These are phyloP conservation scores for Vanessa tameamea DNA, from an alignment of 1,140 invertebrate genomes.

Conservation along the genomic window DNA sequence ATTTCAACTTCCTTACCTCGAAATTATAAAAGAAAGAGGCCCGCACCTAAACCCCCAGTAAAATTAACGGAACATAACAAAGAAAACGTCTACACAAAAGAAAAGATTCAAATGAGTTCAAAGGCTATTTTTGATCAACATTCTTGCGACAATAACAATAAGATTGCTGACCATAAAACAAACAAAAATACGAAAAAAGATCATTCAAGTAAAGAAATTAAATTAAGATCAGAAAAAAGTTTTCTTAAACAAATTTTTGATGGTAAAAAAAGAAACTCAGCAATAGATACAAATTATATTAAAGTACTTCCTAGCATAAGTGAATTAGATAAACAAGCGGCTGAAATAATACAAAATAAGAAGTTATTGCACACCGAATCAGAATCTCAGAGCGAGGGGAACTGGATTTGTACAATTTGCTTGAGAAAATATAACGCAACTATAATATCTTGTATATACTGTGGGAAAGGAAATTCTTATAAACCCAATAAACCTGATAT, in stretches of 20 bases:
- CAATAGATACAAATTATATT: conserved; percentile 53
- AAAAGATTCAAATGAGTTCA: conserved; percentile 45
- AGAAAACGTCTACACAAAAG: conserved; percentile 42
- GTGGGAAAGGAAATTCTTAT: conserved; percentile 31
- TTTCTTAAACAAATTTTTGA: conserved; percentile 74
- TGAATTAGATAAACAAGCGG: conserved; percentile 89
- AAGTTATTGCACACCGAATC: conserved; percentile 43
- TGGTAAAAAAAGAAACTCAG: conserved; percentile 70
- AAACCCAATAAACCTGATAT: conserved; percentile 10
- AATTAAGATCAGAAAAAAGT: conserved; percentile 66
- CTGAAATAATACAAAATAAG: conserved; percentile 84
- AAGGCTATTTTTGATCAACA: conserved; percentile 21
- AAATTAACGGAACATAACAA: conserved; percentile 44
- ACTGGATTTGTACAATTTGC: conserved; percentile 65
- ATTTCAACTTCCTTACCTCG: conserved; percentile 48
- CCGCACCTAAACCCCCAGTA: conserved; percentile 62
- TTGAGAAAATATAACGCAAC: conserved; percentile 60
- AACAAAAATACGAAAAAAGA: conserved; percentile 30
- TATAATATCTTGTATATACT: conserved; percentile 57
- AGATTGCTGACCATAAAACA: conserved; percentile 9
- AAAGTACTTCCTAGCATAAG: conserved; percentile 89
- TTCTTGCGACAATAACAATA: background rate
- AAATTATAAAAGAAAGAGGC: conserved; percentile 59
- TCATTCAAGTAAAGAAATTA: conserved; percentile 49
- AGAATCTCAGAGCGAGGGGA: conserved; percentile 29